phyloP scores from a whole-genome alignment of 2,113 vertebrate genomes.

The Geococcyx californianus region DNA sequence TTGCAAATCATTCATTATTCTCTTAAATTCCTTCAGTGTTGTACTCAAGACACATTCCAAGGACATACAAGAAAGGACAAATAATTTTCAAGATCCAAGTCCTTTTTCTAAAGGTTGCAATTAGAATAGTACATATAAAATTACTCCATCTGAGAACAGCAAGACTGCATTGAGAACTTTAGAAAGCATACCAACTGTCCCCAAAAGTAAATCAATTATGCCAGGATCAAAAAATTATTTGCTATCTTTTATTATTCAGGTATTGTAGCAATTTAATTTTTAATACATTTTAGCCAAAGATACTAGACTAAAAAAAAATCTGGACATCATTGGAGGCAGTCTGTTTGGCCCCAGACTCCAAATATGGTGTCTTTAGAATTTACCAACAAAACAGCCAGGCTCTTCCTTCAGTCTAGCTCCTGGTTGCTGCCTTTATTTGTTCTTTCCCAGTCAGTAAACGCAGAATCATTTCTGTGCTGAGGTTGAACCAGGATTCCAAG shows the following conservation, averaged over 20 bases:
- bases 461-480: background rate
- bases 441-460: background rate
- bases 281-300: background rate
- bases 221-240: background rate
- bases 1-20: background rate
- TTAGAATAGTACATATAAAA: background rate
- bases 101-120: background rate
- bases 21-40: background rate
- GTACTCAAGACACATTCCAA: background rate
- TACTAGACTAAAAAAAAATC: background rate
- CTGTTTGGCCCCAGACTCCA: background rate
- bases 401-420: background rate
- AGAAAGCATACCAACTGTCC: background rate
- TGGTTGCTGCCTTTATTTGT: background rate
- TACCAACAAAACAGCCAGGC: background rate
- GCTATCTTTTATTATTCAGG: background rate
- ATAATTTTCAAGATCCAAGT: background rate
- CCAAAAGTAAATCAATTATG: background rate
- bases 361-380: background rate
- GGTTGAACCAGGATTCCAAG: background rate
- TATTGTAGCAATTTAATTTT: background rate
- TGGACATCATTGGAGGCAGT: background rate
- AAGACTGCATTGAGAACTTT: background rate
- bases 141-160: background rate
- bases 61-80: background rate